Evolutionary conservation across 2,113 vertebrate species (phyloP).

Genomic region (Macrotis lagotis): DNA sequence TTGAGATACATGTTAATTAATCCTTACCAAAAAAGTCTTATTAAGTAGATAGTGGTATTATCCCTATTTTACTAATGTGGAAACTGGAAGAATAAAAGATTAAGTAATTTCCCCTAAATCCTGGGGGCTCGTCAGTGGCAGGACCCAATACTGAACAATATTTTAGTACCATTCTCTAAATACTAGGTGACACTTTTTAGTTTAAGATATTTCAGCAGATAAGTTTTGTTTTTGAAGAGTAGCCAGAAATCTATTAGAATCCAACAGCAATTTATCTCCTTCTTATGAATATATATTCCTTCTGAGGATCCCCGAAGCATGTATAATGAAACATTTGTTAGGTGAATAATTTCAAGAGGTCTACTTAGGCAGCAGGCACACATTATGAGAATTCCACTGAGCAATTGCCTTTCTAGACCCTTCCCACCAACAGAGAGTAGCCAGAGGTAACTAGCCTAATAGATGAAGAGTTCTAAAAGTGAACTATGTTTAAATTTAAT

Average conservation of each 20-base stretch:
- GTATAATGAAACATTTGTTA: conserved; percentile 25
- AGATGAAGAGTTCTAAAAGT: conserved; percentile 39
- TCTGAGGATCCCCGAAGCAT: conserved; percentile 40
- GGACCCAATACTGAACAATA: not conserved
- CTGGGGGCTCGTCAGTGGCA: conserved; percentile 9
- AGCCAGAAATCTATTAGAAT: conserved; percentile 25
- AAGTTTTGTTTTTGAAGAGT: conserved; percentile 52
- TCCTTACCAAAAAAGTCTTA: conserved; percentile 15
- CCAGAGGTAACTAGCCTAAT: conserved; percentile 8
- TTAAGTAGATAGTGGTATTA: conserved; percentile 32
- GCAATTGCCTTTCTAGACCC: conserved; percentile 26
- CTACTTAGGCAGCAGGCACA: not conserved
- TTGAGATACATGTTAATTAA: conserved; percentile 11
- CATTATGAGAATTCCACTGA: not conserved
- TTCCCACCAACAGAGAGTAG: conserved; percentile 14
- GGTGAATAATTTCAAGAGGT: conserved; percentile 30
- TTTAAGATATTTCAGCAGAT: conserved; percentile 24
- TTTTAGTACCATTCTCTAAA: conserved; percentile 17
- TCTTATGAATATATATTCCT: conserved; percentile 42
- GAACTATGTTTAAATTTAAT: conserved; percentile 35
- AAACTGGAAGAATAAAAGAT: conserved; percentile 36
- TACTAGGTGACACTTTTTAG: conserved; percentile 17
- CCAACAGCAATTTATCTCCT: conserved; percentile 13
- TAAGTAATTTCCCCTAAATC: conserved; percentile 8
- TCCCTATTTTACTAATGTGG: not conserved